Conservation (phyloP, 2,888 invertebrate genomes). For the Drosophila hawaiiensis region DNA sequence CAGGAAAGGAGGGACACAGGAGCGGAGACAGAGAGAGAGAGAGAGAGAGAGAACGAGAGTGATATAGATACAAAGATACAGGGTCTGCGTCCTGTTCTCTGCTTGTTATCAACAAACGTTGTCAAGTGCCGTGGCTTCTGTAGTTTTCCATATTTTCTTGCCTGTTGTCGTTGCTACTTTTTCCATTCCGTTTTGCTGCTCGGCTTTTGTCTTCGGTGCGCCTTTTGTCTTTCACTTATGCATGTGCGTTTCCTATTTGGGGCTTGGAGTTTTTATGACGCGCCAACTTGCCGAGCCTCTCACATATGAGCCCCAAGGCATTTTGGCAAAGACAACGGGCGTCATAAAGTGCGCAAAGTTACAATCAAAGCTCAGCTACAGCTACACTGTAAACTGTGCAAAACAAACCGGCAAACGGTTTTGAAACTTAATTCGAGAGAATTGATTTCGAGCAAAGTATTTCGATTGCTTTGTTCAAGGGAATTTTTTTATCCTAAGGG, state of each 20-base stretch:
- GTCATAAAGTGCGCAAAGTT: slow-evolving; percentile 79
- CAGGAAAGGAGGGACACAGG: slow-evolving; percentile 1
- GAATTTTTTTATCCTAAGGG: not conserved
- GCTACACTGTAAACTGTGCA: slow-evolving; percentile 1
- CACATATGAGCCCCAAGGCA: slow-evolving; percentile 69
- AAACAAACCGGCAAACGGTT: not conserved
- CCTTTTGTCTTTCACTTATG: slow-evolving; percentile 80
- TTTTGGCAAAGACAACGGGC: slow-evolving; percentile 65
- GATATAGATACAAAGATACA: not conserved
- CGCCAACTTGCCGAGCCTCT: slow-evolving; percentile 57
- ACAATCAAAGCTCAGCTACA: slow-evolving; percentile 60
- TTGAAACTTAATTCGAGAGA: not conserved
- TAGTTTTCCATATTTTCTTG: slow-evolving; percentile 34
- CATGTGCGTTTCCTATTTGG: slow-evolving; percentile 69
- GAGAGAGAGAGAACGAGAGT: not conserved
- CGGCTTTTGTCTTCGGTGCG: slow-evolving; percentile 63
- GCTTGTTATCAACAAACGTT: slow-evolving; percentile 67
- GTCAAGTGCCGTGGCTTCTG: slow-evolving; percentile 59
- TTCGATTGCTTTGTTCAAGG: not conserved
- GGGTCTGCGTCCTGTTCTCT: slow-evolving; percentile 24
- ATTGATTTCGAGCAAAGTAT: not conserved
- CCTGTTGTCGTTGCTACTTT: slow-evolving; percentile 29
- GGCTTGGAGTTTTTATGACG: slow-evolving; percentile 67
- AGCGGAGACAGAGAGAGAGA: slow-evolving; percentile 1
- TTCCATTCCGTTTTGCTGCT: slow-evolving; percentile 17